Evolutionary conservation across 2,888 invertebrate genomes (phyloP), one percentile per base, ranked within the genome.

Genomic region (Drosophila stalkeri): DNA sequence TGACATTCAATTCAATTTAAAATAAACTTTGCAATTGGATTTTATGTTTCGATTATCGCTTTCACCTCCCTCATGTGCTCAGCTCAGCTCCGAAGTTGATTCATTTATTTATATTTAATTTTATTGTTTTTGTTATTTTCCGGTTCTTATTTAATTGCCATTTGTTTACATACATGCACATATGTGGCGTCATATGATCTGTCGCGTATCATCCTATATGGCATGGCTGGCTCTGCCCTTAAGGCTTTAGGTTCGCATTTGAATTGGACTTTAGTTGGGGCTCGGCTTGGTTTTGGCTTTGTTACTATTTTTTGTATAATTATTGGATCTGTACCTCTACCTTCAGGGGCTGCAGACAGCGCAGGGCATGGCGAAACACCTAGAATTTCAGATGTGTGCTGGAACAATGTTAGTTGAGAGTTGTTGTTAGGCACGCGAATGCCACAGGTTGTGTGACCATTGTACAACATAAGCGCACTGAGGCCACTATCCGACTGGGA

Each of bases 401-500:
- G 41, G 43, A 18, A 4, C 43, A 20, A 43, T 43, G 18, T 11
- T 43, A 20, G 7, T 9, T 9, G 33, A 39, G 27, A 27, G 37
- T 37, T 37, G 6, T 37, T 64, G 39, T 18, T 59, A 41, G 68
- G 44, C 68, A 68, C 51, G 69, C 68, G 73, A 76, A 72, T 70
- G 72, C 77, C 56, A 73, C 77, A 73, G 72, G 72, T 73, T 72
- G 75, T 55, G 66, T 37, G 41, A 12, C 12, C 31, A 4, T 49
- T 31, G 27, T 27, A 11, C 31, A 37, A 11, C 14, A 35, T 14
- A 35, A 43, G 27, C 39, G 27, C 3, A 27, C 27, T 27, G 27
- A 2, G 5, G 5, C 27, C 27, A 27, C 27, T 27, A 5, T 33
- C 9, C 9, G 33, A 33, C 2, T 9, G 9, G 33, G 2, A 33